Evolutionary conservation across 2,113 vertebrate species (phyloP), one percentile per base, ranked within the genome.

Genomic region (Pygoscelis antarcticus): DNA sequence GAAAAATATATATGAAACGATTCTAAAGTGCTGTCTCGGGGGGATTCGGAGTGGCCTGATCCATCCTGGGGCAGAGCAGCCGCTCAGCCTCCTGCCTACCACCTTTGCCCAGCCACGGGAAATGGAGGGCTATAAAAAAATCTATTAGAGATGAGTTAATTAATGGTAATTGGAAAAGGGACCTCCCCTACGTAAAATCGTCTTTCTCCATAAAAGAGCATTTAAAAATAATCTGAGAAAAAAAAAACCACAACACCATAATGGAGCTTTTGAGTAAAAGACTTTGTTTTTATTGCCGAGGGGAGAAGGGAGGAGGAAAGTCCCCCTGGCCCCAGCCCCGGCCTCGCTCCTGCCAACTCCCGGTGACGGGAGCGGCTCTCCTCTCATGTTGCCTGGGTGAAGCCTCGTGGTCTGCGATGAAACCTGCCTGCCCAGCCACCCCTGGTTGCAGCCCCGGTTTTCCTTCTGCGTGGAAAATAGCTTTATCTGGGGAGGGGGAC

Each of bases 131-230:
- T 94, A 38, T 44, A 49, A 91, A 83, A 88, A 92, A 90, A 7
- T 60, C 90, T 70, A 83, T 93, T 72, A 92, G 44, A 87, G 64
- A 90, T 93, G 83, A 96, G 86, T 96, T 97, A 94, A 92, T 96
- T 92, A 96, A 90, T 91, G 64, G 72, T 89, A 97, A 97, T 95
- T 93, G 94, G 86, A 95, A 94, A 79, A 91, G 93, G 52, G 89
- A 94, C 89, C 34, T 95, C 86, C 77, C 69, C 77, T 84, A 76
- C 2, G 4, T 69, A 89, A 96, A 92, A 93, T 49, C 6, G 0
- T 34, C 78, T 77, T 95, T 84, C 9, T 4, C 36, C 58, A 51
- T 58, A 89, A 83, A 91, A 91, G 44, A 62, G 58, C 74, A 32
- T 72, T 92, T 87, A 57, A 92, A 97, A 96, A 95, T 76, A 87